phyloP scores from a whole-genome alignment of 2,797 vertebrate species.

The Poeciliopsis gracilis region DNA sequence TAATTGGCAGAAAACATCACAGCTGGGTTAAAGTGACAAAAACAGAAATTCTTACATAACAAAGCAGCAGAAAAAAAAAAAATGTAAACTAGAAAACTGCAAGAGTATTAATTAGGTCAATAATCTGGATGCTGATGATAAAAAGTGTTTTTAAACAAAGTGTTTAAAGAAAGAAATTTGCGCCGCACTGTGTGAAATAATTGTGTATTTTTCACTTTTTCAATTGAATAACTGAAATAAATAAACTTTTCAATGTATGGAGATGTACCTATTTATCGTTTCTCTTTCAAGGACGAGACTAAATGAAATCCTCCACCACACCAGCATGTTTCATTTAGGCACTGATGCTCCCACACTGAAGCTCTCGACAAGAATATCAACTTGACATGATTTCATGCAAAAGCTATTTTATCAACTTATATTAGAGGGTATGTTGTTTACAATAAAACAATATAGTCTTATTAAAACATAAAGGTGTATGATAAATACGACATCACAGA shows the following conservation, averaged over 20 bases:
- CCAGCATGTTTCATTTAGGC: neutral
- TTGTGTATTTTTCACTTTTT: neutral
- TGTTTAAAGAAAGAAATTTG: neutral
- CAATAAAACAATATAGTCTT: neutral
- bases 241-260: neutral
- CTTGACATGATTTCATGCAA: neutral
- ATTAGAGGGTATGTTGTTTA: neutral
- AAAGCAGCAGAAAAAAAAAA: neutral
- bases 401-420: neutral
- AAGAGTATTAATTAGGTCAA: neutral
- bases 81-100: too few species aligned
- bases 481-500: neutral
- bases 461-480: neutral
- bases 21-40: conserved; percentile 28
- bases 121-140: neutral
- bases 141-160: neutral
- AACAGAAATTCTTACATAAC: conserved; percentile 4
- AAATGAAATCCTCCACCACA: neutral
- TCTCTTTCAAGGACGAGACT: neutral
- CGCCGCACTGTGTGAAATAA: neutral
- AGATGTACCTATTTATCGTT: neutral
- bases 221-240: neutral
- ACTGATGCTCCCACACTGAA: neutral
- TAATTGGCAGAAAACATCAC: conserved; percentile 42
- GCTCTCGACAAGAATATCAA: neutral